Conservation (phyloP, 2,797 vertebrate genomes). For the Dicrostonyx torquatus region DNA sequence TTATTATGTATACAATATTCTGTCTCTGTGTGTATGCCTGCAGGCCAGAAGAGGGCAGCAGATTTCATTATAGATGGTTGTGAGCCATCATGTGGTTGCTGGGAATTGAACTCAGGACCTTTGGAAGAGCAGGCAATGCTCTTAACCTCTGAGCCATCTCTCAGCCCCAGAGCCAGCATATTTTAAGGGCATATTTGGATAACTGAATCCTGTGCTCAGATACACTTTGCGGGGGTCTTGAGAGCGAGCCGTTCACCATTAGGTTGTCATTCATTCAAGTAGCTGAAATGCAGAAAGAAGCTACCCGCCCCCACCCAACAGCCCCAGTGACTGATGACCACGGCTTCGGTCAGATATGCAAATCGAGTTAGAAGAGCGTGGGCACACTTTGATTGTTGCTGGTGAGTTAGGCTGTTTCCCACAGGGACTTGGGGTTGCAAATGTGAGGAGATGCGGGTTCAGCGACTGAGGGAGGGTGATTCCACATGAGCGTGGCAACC, state of each 20-base stretch:
- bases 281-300: not conserved
- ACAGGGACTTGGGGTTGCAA: accelerated
- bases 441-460: not conserved
- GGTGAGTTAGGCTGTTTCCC: not conserved
- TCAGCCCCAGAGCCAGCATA: no score
- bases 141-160: no score
- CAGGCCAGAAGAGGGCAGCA: no score
- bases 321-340: not conserved
- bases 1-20: no score
- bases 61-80: no score
- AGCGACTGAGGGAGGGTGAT: not conserved
- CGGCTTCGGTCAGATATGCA: not conserved
- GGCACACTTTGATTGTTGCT: not conserved
- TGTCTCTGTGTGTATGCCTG: no score
- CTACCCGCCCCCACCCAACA: not conserved
- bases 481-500: not conserved
- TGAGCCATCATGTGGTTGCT: no score
- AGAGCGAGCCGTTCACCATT: not conserved
- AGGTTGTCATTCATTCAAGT: not conserved
- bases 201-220: not conserved
- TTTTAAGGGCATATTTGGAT: not conserved
- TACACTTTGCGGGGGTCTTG: not conserved
- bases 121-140: no score
- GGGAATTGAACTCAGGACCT: no score
- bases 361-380: not conserved